Percentiles rank a stretch among this genome's conserved stretches.
Conservation (phyloP, 1,140 invertebrate species). For the Cyphomyrmex costatus region DNA sequence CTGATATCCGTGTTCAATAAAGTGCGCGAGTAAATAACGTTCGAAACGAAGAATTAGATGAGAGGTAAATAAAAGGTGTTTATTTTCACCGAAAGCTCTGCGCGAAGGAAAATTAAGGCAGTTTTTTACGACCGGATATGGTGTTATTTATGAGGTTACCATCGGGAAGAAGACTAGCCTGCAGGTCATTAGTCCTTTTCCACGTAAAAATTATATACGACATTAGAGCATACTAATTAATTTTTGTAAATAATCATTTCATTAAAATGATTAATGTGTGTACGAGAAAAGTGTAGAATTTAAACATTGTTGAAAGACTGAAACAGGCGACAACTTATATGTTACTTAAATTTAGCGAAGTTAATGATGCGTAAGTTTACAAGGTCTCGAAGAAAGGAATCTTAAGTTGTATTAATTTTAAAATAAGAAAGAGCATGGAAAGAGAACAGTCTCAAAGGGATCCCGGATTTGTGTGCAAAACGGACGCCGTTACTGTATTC, state of each 20-base stretch:
- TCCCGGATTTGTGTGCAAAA: conserved; percentile 36
- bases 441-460: background rate
- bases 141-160: conserved; percentile 55
- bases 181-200: background rate
- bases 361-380: conserved; percentile 16
- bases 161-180: conserved; percentile 4
- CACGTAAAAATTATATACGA: background rate
- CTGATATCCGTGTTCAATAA: conserved; percentile 30
- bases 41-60: conserved; percentile 22
- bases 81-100: conserved; percentile 15
- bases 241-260: background rate
- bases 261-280: background rate
- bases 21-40: conserved; percentile 20
- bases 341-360: conserved; percentile 7
- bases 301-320: background rate
- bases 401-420: background rate
- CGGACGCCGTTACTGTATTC: conserved; percentile 47
- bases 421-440: background rate
- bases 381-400: conserved; percentile 45
- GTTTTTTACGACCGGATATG: conserved; percentile 32
- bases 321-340: background rate
- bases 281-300: background rate
- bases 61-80: background rate
- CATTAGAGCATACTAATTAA: background rate
- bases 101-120: conserved; percentile 26